phyloP scores from a whole-genome alignment of 2,888 invertebrate species.

The Cheilosia urbana region DNA sequence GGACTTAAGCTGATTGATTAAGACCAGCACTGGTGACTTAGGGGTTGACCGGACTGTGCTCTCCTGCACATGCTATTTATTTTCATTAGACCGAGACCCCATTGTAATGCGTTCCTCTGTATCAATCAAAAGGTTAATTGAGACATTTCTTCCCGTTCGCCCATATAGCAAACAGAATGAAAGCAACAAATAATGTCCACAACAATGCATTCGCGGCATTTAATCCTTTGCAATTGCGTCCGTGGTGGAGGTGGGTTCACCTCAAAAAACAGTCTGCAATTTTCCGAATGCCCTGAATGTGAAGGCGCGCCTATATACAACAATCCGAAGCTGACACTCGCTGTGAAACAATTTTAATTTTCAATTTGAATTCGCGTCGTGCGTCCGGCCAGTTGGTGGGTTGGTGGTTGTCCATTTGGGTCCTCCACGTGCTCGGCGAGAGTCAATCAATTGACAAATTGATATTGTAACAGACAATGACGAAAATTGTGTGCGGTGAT shows the following conservation, averaged over 20 bases:
- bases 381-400: neutral
- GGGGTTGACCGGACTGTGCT: conserved; percentile 28
- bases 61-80: conserved; percentile 8
- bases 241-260: neutral
- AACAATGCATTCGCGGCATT: neutral
- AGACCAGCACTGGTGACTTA: conserved; percentile 33
- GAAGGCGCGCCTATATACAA: neutral
- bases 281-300: conserved; percentile 31
- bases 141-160: neutral
- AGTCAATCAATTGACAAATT: conserved; percentile 76
- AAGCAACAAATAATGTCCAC: too few relatives aligned
- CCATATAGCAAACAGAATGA: neutral
- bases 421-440: conserved; percentile 45
- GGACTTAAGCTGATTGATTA: conserved; percentile 71
- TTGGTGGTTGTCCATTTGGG: conserved; percentile 22
- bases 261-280: conserved; percentile 10
- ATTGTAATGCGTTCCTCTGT: too few relatives aligned
- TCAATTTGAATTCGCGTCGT: conserved; percentile 39
- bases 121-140: neutral
- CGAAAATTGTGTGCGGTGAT: conserved; percentile 63
- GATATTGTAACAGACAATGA: conserved; percentile 77
- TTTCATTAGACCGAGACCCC: conserved; percentile 1
- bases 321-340: neutral
- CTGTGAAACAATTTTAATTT: conserved; percentile 67
- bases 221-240: neutral